Percentiles rank a stretch among this genome's conserved stretches.
These are phyloP conservation scores for Festucalex cinctus DNA, from an alignment of 2,113 vertebrate species.

Conservation along the genomic window DNA sequence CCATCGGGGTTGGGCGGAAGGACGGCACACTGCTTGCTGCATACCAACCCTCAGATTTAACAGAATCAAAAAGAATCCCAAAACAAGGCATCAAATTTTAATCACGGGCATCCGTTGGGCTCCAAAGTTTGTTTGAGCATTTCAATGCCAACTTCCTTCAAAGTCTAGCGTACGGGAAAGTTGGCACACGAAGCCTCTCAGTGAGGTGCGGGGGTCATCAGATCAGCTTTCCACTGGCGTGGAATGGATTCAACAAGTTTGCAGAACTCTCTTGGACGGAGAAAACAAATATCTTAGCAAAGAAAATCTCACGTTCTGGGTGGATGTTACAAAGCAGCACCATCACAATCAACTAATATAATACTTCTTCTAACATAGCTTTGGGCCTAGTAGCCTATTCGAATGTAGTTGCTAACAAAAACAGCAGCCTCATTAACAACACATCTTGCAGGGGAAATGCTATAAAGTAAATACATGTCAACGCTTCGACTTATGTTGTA, in stretches of 20 bases:
- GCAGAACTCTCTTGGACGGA: background rate
- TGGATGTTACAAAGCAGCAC: too few species aligned
- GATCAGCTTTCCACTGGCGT: background rate
- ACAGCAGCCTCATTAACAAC: too few species aligned
- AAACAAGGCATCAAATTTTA: conserved; percentile 49
- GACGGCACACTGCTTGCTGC: conserved; percentile 11
- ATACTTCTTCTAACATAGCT: too few species aligned
- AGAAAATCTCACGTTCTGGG: background rate
- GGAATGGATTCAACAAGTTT: background rate
- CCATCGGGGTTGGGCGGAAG: conserved; percentile 11
- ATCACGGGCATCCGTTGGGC: conserved; percentile 22
- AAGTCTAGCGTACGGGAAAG: background rate
- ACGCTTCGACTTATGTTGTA: too few species aligned
- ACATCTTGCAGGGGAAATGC: too few species aligned
- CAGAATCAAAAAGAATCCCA: conserved; percentile 44
- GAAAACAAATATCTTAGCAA: background rate
- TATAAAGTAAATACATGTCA: too few species aligned
- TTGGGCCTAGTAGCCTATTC: too few species aligned
- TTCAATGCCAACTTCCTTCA: background rate
- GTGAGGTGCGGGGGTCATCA: background rate
- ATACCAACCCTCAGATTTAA: conserved; percentile 17
- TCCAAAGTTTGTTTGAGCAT: conserved; percentile 23
- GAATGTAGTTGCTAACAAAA: too few species aligned
- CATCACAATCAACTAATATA: too few species aligned
- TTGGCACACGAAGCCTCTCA: background rate